phyloP scores from a whole-genome alignment of 2,113 vertebrate genomes.

The Formicarius rufipectus region DNA sequence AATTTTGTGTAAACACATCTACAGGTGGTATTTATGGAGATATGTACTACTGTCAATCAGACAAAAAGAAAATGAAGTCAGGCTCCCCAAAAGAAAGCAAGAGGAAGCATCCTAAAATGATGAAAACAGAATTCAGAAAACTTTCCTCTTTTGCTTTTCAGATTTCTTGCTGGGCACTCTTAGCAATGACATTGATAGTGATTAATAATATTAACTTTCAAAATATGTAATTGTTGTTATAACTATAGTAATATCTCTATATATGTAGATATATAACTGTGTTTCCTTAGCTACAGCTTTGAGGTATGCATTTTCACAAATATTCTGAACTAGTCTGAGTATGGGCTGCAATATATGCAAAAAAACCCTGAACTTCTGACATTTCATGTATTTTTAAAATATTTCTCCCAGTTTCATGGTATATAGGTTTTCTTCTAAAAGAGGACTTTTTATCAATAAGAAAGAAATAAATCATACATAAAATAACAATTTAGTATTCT shows the following conservation, averaged over 20 bases:
- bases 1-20: neutral
- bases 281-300: neutral
- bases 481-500: conserved; percentile 2
- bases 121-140: neutral
- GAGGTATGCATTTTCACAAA: neutral
- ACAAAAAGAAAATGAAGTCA: neutral
- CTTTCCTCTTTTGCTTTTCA: neutral
- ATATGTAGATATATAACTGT: neutral
- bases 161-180: neutral
- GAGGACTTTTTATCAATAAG: neutral
- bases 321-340: neutral
- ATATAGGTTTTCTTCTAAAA: neutral
- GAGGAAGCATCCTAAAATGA: neutral
- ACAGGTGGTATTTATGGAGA: neutral
- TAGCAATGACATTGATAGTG: neutral
- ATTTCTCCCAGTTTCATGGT: neutral
- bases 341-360: neutral
- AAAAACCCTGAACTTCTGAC: neutral
- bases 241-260: too few relatives aligned
- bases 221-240: neutral
- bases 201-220: neutral
- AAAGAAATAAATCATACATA: conserved; percentile 39
- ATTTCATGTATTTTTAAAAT: neutral
- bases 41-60: neutral
- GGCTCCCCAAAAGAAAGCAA: neutral